These are phyloP conservation scores for Myotis vivesi DNA, from an alignment of 2,797 vertebrate species.

Conservation along the genomic window DNA sequence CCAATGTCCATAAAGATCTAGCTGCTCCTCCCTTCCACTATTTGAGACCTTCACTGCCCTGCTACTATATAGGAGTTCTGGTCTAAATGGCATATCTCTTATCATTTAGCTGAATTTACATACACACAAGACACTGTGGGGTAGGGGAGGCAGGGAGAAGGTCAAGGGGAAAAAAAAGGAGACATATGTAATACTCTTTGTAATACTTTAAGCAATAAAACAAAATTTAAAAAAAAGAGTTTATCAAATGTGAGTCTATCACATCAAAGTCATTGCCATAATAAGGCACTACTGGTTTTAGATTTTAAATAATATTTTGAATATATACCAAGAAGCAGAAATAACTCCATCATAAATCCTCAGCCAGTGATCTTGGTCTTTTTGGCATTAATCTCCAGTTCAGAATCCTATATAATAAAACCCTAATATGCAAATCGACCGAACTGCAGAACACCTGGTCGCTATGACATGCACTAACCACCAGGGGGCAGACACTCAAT, in stretches of 20 bases:
- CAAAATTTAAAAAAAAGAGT: background rate
- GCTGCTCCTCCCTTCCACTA: background rate
- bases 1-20: background rate
- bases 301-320: slow-evolving; percentile 21
- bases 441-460: no score
- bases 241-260: background rate
- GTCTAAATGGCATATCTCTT: background rate
- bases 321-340: slow-evolving; percentile 25
- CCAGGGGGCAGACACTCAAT: no score
- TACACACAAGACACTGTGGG: background rate
- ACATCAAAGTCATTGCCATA: background rate
- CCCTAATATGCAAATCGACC: no score
- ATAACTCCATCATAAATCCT: background rate
- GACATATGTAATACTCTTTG: no score
- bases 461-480: no score
- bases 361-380: background rate
- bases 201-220: no score
- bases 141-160: no score
- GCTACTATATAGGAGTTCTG: background rate
- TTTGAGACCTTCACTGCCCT: background rate
- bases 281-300: slow-evolving; percentile 6
- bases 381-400: slow-evolving; percentile 1
- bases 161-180: no score
- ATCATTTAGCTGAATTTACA: background rate
- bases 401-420: background rate